Evolutionary conservation across 2,797 vertebrate species (phyloP), one percentile per base, ranked within the genome.

Genomic region (Mallotus villosus): DNA sequence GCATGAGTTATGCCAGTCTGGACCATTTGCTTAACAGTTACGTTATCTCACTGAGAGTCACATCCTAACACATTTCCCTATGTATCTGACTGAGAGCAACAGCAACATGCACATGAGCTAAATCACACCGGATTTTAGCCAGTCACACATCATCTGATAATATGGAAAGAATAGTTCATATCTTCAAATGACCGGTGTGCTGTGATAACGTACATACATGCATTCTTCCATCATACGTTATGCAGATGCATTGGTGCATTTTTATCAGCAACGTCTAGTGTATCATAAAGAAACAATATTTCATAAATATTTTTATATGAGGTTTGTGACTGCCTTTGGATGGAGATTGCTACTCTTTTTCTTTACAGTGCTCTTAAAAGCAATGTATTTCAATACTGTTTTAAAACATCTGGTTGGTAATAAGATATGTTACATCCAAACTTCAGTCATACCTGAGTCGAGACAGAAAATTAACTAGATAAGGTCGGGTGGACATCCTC

Each of bases 21-120:
- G 70, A 73, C 71, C 24, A 91, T 91, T 91, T 92, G 86, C 86
- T 78, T 91, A 90, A 90, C 87, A 83, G 89, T 72, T 80, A 22
- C 71, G 77, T 78, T 73, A 88, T 82, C 77, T 71, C 63, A 72
- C 55, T 75, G 55, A 63, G 21, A 68, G 55, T 77, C 73, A 58
- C 69, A 63, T 71, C 57, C 74, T 78, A 78, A 81, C 73, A 78
- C 58, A 80, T 69, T 76, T 77, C 67, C 65, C 59, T 27, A 46
- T 17, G 27, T 71, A 66, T 78, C 71, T 75, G 58, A 67, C 71
- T 53, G 53, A 55, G 6, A 57, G 66, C 25, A 60, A 16, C 64
- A 62, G 62, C 24, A 64, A 72, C 41, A 68, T 69, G 60, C 49
- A 72, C 25, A 75, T 24, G 71, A 71, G 7, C 65, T 71, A 76